Percentiles rank a stretch among this genome's conserved stretches.
Conservation (phyloP, 2,888 invertebrate genomes). For the Drosophila kanekoi region DNA sequence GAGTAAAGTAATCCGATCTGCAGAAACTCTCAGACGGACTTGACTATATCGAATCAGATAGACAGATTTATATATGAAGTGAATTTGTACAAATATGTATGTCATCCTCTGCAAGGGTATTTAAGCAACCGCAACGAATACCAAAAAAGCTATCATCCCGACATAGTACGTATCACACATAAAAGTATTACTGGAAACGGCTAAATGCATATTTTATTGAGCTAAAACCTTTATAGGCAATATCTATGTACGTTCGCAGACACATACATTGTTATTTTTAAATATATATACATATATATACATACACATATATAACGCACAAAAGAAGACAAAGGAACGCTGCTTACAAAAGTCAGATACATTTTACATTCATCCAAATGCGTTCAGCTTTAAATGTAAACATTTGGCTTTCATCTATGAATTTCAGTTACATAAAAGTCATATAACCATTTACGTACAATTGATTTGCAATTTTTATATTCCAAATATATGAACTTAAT, state of each 20-base stretch:
- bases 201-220: conserved; percentile 5
- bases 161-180: conserved; percentile 5
- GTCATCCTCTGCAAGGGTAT: conserved; percentile 7
- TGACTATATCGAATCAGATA: neutral
- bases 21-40: too few relatives aligned
- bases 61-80: neutral
- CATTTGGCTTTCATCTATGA: conserved; percentile 21
- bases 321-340: conserved; percentile 7
- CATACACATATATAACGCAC: conserved; percentile 11
- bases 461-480: conserved; percentile 51
- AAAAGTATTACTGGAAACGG: conserved; percentile 13
- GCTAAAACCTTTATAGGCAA: conserved; percentile 8
- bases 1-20: too few relatives aligned
- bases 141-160: conserved; percentile 5
- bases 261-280: conserved; percentile 15
- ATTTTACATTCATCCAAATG: conserved; percentile 29
- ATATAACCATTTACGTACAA: conserved; percentile 29
- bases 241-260: conserved; percentile 10
- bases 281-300: neutral
- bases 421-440: conserved; percentile 21
- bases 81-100: too few relatives aligned
- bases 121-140: conserved; percentile 27
- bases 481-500: conserved; percentile 37
- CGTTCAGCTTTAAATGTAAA: conserved; percentile 47
- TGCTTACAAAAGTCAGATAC: conserved; percentile 17